These are phyloP conservation scores for Ovis canadensis DNA, from an alignment of 2,113 vertebrate genomes.

Conservation along the genomic window DNA sequence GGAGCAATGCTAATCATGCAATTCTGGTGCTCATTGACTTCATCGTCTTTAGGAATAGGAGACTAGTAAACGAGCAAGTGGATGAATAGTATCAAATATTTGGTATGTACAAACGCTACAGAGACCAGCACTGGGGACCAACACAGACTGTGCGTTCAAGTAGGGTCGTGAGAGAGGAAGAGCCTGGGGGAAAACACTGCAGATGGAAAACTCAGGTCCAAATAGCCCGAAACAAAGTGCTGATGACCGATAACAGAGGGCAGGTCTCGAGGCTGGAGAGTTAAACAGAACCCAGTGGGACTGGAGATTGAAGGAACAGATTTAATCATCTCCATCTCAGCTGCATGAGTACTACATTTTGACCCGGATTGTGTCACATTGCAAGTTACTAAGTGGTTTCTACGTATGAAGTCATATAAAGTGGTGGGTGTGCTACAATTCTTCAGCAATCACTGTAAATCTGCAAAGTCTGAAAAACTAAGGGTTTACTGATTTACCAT, in stretches of 20 bases:
- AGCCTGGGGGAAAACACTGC: background rate
- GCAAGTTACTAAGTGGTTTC: background rate
- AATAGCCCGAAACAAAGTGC: background rate
- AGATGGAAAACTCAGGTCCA: background rate
- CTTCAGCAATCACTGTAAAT: background rate
- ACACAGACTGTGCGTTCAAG: background rate
- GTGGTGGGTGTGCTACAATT: rapidly evolving
- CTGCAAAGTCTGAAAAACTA: background rate
- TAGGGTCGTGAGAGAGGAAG: background rate
- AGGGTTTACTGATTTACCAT: background rate
- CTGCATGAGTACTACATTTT: background rate
- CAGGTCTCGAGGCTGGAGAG: background rate
- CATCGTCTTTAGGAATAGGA: background rate
- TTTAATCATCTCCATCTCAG: background rate
- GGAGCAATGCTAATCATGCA: background rate
- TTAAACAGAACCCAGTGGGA: background rate
- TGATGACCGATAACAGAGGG: background rate
- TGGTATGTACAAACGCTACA: background rate
- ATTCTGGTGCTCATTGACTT: background rate
- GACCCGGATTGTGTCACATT: background rate
- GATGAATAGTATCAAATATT: background rate
- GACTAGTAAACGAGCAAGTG: background rate
- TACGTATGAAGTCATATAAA: background rate
- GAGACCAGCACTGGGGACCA: background rate
- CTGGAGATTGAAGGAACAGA: background rate